These are phyloP conservation scores for Dasyornis broadbenti DNA, from an alignment of 2,113 vertebrate species.

Conservation along the genomic window DNA sequence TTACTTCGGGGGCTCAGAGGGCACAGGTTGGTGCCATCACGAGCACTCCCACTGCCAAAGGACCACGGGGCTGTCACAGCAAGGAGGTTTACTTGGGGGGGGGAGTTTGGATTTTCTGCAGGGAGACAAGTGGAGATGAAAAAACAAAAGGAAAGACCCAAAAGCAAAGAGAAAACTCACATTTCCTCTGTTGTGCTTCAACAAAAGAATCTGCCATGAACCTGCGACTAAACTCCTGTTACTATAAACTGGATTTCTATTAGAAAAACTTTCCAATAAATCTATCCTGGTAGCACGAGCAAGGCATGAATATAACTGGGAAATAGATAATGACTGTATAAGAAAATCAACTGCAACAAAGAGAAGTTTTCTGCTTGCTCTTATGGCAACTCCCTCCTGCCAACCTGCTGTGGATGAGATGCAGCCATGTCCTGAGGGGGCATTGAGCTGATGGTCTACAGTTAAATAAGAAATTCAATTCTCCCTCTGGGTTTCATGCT, in stretches of 20 bases:
- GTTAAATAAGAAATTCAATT: neutral
- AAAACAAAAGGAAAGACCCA: neutral
- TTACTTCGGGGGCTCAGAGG: neutral
- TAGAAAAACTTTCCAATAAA: neutral
- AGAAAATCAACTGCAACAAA: neutral
- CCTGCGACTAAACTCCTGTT: neutral
- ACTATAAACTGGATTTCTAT: neutral
- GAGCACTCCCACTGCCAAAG: neutral
- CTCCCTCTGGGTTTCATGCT: neutral
- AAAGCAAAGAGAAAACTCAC: neutral
- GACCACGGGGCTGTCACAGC: accelerated
- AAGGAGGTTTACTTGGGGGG: neutral
- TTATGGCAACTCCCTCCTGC: neutral
- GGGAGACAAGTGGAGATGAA: neutral
- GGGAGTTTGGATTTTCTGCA: neutral
- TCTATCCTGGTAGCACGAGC: neutral
- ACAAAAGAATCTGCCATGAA: neutral
- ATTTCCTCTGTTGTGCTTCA: neutral
- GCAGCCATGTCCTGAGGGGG: neutral
- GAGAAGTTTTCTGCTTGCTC: neutral
- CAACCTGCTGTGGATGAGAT: neutral
- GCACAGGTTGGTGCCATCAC: neutral
- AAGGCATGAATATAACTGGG: neutral
- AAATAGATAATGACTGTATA: neutral
- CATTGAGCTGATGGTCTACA: neutral